Evolutionary conservation across 2,888 invertebrate genomes (phyloP).

Genomic region (Ectemnius continuus): DNA sequence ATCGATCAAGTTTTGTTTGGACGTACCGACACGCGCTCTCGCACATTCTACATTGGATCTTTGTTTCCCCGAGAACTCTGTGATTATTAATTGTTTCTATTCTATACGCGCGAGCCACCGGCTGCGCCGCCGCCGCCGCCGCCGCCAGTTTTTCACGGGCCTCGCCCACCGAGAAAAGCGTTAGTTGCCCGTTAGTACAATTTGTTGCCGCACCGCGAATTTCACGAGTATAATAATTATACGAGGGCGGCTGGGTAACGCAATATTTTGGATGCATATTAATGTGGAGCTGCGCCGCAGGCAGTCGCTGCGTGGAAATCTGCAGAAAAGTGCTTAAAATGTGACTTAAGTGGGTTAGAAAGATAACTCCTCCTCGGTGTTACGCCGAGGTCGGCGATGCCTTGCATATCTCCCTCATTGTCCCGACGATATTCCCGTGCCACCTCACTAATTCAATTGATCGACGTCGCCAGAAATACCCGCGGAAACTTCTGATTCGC

Average conservation of each 20-base stretch:
- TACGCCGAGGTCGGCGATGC: not conserved
- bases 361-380: slow-evolving; percentile 2
- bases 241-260: not conserved
- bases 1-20: too few relatives aligned
- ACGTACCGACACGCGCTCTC: too few relatives aligned
- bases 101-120: too few relatives aligned
- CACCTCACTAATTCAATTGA: slow-evolving; percentile 19
- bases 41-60: too few relatives aligned
- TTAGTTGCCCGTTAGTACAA: not conserved
- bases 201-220: not conserved
- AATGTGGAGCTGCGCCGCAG: not conserved
- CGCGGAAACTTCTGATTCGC: too few relatives aligned
- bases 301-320: not conserved
- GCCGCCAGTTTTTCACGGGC: too few relatives aligned
- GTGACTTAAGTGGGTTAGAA: slow-evolving; percentile 22
- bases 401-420: not conserved
- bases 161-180: too few relatives aligned
- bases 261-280: slow-evolving; percentile 15
- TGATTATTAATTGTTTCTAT: too few relatives aligned
- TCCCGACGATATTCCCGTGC: not conserved
- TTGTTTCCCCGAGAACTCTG: too few relatives aligned
- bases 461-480: not conserved
- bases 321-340: slow-evolving; percentile 17
- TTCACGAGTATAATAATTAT: not conserved
- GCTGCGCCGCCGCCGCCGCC: too few relatives aligned